A percentile compares a stretch with the other conserved stretches of the same genome.
Conservation (phyloP, 92 coral and sea anemone species). For the Paragorgia papillata region DNA sequence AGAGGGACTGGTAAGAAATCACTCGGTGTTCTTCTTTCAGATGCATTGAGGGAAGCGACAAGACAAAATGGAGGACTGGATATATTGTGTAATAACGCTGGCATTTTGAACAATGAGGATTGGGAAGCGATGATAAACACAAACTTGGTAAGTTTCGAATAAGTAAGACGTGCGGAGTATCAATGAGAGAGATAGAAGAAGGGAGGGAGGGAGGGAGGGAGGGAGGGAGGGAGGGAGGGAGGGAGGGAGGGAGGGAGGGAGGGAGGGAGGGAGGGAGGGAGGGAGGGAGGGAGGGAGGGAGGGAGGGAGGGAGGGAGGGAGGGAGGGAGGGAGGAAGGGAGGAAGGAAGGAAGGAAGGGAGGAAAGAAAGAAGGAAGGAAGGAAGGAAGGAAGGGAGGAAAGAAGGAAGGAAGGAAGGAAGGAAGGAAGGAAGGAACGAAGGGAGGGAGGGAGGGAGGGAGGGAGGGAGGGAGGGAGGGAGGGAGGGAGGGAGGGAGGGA, state of each 20-base stretch:
- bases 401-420: no score
- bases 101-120: conserved; percentile 65
- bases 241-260: not conserved
- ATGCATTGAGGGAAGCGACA: conserved; percentile 2
- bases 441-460: no score
- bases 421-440: not conserved
- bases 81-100: conserved; percentile 79
- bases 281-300: not conserved
- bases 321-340: not conserved
- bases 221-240: no score
- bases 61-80: conserved; percentile 50
- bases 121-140: conserved; percentile 71
- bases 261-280: not conserved
- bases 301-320: conserved; percentile 21
- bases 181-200: not conserved
- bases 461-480: no score
- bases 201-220: not conserved
- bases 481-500: no score
- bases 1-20: no score
- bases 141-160: conserved; percentile 61
- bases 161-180: not conserved
- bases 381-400: not conserved
- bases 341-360: not conserved
- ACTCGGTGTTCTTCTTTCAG: not conserved
- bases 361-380: not conserved